Evolutionary conservation across 2,888 invertebrate genomes (phyloP).

Genomic region (Smittia sp.): DNA sequence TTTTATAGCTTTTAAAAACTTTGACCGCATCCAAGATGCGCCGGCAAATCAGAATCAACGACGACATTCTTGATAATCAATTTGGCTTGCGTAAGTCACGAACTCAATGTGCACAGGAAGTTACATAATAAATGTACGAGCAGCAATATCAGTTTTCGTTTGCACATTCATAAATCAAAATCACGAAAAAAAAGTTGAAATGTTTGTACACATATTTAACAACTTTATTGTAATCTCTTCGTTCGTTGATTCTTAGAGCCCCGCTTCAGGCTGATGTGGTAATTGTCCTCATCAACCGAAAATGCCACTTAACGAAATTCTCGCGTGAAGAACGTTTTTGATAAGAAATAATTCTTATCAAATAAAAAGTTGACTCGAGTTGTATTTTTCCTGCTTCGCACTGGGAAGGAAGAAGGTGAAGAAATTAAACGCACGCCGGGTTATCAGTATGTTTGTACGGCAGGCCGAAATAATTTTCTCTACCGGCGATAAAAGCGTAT

Average conservation of each 20-base stretch:
- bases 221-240: not conserved
- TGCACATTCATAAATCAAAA: slow-evolving; percentile 12
- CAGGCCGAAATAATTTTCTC: too few species aligned
- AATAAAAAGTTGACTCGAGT: too few species aligned
- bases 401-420: too few species aligned
- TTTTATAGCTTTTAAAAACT: not conserved
- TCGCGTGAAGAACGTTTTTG: too few species aligned
- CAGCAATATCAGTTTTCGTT: slow-evolving; percentile 8
- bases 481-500: too few species aligned
- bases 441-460: too few species aligned
- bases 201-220: not conserved
- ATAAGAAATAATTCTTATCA: too few species aligned
- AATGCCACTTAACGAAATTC: too few species aligned
- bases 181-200: not conserved
- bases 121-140: slow-evolving; percentile 2
- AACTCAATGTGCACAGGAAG: slow-evolving; percentile 8
- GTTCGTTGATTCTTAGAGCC: not conserved
- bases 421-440: too few species aligned
- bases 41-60: not conserved
- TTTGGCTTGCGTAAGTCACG: not conserved
- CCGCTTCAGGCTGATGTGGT: too few species aligned
- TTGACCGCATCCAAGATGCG: not conserved
- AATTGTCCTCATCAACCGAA: too few species aligned
- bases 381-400: too few species aligned
- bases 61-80: not conserved